A percentile compares a stretch with the other conserved stretches of the same genome.
phyloP scores from a whole-genome alignment of 2,888 invertebrate genomes.

The Spodoptera exigua region DNA sequence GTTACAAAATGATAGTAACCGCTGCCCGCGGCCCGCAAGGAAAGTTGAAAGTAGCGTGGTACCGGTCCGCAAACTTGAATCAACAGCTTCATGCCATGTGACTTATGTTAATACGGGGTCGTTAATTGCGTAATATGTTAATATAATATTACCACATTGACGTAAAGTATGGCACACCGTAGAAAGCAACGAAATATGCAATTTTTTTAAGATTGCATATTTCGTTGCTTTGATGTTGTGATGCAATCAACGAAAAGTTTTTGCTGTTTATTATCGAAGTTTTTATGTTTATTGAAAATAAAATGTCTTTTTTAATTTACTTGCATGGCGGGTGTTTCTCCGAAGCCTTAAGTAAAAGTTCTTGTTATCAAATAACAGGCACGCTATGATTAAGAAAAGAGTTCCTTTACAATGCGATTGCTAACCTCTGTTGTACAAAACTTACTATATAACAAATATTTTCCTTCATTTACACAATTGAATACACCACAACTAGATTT shows the following conservation, averaged over 20 bases:
- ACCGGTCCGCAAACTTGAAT: constrained; percentile 77
- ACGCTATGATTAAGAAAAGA: too few relatives aligned
- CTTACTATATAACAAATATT: constrained; percentile 4
- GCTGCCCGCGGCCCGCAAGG: constrained; percentile 62
- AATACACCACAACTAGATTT: not conserved
- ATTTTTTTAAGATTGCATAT: constrained; percentile 34
- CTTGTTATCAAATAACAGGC: too few relatives aligned
- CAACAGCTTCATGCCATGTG: constrained; percentile 65
- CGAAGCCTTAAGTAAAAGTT: too few relatives aligned
- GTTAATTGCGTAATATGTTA: constrained; percentile 50
- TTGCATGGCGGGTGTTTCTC: too few relatives aligned
- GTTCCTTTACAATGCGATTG: too few relatives aligned
- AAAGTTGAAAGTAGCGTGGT: constrained; percentile 83
- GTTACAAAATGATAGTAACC: constrained; percentile 81
- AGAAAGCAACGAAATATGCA: constrained; percentile 36
- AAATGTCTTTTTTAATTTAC: too few relatives aligned
- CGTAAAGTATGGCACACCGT: constrained; percentile 29
- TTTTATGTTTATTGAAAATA: too few relatives aligned
- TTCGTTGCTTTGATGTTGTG: constrained; percentile 3
- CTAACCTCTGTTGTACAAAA: constrained; percentile 1
- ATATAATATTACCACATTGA: constrained; percentile 25
- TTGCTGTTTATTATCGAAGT: not conserved
- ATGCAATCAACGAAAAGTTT: constrained; percentile 17
- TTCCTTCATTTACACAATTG: not conserved
- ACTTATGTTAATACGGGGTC: constrained; percentile 63